A percentile compares a stretch with the other conserved stretches of the same genome.
These are phyloP conservation scores for Nycticebus coucang DNA, from an alignment of 2,113 vertebrate genomes.

Conservation along the genomic window DNA sequence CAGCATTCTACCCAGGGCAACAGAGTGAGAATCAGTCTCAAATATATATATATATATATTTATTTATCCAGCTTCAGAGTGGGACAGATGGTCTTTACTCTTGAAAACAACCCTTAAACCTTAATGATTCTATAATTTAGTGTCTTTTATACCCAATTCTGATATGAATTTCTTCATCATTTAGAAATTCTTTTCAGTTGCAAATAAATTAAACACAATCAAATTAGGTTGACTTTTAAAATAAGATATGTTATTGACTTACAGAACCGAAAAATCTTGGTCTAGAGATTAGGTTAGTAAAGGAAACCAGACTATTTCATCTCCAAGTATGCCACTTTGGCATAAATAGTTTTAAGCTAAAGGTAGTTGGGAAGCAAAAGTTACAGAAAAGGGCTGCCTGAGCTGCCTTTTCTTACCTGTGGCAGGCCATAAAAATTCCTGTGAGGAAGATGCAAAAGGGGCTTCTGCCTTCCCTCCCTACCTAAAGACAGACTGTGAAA, in stretches of 20 bases:
- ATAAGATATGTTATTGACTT: neutral
- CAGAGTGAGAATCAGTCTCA: no score
- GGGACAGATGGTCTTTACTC: neutral
- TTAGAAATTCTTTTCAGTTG: neutral
- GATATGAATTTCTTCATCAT: constrained; percentile 19
- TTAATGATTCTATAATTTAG: neutral
- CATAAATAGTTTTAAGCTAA: neutral
- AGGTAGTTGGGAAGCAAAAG: neutral
- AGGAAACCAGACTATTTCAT: neutral
- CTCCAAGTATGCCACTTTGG: neutral
- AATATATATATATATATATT: no score
- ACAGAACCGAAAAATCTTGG: neutral
- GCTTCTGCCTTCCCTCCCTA: neutral
- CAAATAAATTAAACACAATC: constrained; percentile 31
- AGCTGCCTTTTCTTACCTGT: neutral
- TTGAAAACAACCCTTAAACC: neutral
- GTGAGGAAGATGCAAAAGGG: neutral
- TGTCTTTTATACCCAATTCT: neutral
- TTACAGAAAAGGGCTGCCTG: neutral
- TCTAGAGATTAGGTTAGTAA: neutral
- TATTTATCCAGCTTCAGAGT: no score
- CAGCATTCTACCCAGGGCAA: no score
- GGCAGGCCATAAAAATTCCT: neutral
- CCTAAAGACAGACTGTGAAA: neutral
- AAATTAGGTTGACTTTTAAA: neutral